Conservation (phyloP, 2,888 invertebrate genomes). For the Clivina fossor region DNA sequence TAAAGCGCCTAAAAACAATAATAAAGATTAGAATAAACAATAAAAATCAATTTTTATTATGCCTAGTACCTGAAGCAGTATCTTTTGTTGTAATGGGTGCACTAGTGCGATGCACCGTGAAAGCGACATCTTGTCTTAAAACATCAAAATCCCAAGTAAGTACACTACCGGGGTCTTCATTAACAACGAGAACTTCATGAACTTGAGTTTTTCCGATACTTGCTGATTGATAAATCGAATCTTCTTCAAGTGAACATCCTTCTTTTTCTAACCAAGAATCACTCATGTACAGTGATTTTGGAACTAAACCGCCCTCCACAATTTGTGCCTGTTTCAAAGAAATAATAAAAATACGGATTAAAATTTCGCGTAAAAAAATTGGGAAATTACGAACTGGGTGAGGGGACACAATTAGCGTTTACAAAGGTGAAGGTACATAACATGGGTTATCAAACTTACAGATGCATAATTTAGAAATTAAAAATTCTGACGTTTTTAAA, state of each 20-base stretch:
- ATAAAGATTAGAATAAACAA: slow-evolving; percentile 6
- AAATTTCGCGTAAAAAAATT: too few relatives aligned
- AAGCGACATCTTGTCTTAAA: slow-evolving; percentile 83
- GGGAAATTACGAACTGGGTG: background rate
- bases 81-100: slow-evolving; percentile 41
- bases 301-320: slow-evolving; percentile 85
- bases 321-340: slow-evolving; percentile 67
- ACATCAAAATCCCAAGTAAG: slow-evolving; percentile 98
- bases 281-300: slow-evolving; percentile 80
- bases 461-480: too few relatives aligned
- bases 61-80: slow-evolving; percentile 36
- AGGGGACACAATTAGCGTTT: slow-evolving; percentile 10
- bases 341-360: background rate
- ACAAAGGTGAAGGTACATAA: slow-evolving; percentile 15
- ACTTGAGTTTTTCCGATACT: slow-evolving; percentile 69
- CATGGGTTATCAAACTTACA: too few relatives aligned
- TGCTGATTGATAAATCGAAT: slow-evolving; percentile 65
- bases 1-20: slow-evolving; percentile 17
- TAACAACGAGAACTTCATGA: slow-evolving; percentile 76
- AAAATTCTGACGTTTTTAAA: too few relatives aligned
- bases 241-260: slow-evolving; percentile 47
- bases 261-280: slow-evolving; percentile 56
- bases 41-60: slow-evolving; percentile 28
- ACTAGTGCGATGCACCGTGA: slow-evolving; percentile 66
- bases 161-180: slow-evolving; percentile 83